Base-by-base conservation (phyloP, 2,797 vertebrate species). In the Pseudochaenichthys georgianus region DNA sequence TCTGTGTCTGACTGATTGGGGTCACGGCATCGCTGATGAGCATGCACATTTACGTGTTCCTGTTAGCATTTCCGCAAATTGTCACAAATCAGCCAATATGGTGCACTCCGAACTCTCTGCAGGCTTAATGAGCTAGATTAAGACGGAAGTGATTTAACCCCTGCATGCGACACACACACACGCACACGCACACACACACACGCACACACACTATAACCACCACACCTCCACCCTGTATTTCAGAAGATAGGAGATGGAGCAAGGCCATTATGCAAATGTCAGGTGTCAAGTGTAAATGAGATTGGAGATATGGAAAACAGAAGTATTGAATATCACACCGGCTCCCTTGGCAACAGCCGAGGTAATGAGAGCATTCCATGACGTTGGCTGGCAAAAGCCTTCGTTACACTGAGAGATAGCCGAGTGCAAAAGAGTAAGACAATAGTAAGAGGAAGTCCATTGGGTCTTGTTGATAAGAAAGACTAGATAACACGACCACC, bases 231-330 rank as follows among this genome's bases (percentile, higher is more conserved):
- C 75, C 80, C 43, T 80, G 75, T 70, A 54, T 88, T 88, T 83
- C 77, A 75, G 53, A 46, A 82, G 80, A 86, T 90, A 75, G 85
- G 75, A 89, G 90, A 93, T 81, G 77, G 88, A 87, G 88, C 73
- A 66, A 80, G 87, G 81, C 86, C 90, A 93, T 93, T 93, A 93
- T 93, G 92, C 88, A 91, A 93, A 94, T 95, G 92, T 86, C 87
- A 93, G 87, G 91, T 94, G 91, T 94, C 93, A 93, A 94, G 94
- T 94, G 93, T 89, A 91, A 94, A 94, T 94, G 88, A 94, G 90
- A 92, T 92, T 87, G 78, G 87, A 92, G 81, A 90, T 82, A 89
- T 89, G 91, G 78, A 86, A 88, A 92, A 92, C 89, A 83, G 84
- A 91, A 88, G 88, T 89, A 92, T 93, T 88, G 89, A 90, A 90